Evolutionary conservation across 2,113 vertebrate species (phyloP).

Genomic region (Bombycilla garrulus): DNA sequence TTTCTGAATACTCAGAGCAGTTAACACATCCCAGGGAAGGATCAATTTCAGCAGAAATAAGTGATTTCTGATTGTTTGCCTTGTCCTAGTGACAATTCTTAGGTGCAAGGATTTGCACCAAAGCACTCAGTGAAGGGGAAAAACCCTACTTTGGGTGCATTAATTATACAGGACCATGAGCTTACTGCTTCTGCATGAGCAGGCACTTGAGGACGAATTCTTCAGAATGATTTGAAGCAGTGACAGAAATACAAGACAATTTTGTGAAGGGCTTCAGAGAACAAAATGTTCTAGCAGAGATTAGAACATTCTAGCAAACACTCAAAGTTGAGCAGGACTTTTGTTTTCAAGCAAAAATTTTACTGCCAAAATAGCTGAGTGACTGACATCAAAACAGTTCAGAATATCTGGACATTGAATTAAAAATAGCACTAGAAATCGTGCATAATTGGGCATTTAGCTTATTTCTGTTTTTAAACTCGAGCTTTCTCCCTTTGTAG

Average conservation of each 20-base stretch:
- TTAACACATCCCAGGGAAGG: background rate
- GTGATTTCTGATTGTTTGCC: background rate
- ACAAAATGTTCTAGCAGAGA: background rate
- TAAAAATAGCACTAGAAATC: background rate
- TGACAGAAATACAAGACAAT: background rate
- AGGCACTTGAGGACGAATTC: background rate
- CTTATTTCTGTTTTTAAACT: background rate
- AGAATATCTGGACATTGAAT: background rate
- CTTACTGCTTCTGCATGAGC: background rate
- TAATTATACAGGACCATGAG: fast-evolving
- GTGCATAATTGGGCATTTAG: background rate
- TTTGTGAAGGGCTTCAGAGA: background rate
- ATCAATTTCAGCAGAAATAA: background rate
- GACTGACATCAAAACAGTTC: background rate
- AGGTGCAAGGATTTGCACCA: background rate
- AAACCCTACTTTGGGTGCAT: fast-evolving
- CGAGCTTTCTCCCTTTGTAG: background rate
- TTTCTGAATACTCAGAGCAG: background rate
- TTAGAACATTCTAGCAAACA: background rate
- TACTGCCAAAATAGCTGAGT: background rate
- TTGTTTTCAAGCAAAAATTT: background rate
- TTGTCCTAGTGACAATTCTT: background rate
- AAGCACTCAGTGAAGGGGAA: background rate
- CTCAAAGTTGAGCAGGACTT: background rate
- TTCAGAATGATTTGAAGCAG: background rate